phyloP scores from a whole-genome alignment of 2,888 invertebrate species.

The Papilio demoleus region DNA sequence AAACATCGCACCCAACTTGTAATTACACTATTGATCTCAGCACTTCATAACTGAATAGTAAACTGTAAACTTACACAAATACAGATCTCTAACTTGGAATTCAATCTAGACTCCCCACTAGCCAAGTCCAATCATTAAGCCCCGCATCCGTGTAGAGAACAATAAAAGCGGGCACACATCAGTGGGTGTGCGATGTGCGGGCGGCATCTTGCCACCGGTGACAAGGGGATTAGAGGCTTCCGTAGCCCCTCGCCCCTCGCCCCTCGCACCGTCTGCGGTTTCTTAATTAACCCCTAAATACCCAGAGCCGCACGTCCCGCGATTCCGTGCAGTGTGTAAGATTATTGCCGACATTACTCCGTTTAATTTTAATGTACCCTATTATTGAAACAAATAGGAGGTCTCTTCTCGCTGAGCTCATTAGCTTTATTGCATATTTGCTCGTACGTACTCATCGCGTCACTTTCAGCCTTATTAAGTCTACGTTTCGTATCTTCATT shows the following conservation, averaged over 20 bases:
- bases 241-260: slow-evolving; percentile 53
- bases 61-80: neutral
- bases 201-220: slow-evolving; percentile 69
- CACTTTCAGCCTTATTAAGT: slow-evolving; percentile 49
- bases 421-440: slow-evolving; percentile 58
- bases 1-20: neutral
- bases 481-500: slow-evolving; percentile 42
- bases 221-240: slow-evolving; percentile 75
- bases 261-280: slow-evolving; percentile 70
- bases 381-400: slow-evolving; percentile 75
- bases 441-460: slow-evolving; percentile 47
- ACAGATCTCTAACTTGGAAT: slow-evolving; percentile 7
- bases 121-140: slow-evolving; percentile 1
- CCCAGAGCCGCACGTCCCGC: slow-evolving; percentile 64
- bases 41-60: neutral
- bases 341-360: slow-evolving; percentile 76
- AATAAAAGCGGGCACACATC: slow-evolving; percentile 46
- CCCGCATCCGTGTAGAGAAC: slow-evolving; percentile 47
- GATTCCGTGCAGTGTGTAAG: slow-evolving; percentile 67
- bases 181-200: slow-evolving; percentile 53
- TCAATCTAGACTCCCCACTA: slow-evolving; percentile 13
- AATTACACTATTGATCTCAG: neutral
- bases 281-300: slow-evolving; percentile 82
- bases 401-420: slow-evolving; percentile 56
- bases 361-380: slow-evolving; percentile 77